Evolutionary conservation across 2,797 vertebrate species (phyloP), one percentile per base, ranked within the genome.

Genomic region (Dicrostonyx torquatus): DNA sequence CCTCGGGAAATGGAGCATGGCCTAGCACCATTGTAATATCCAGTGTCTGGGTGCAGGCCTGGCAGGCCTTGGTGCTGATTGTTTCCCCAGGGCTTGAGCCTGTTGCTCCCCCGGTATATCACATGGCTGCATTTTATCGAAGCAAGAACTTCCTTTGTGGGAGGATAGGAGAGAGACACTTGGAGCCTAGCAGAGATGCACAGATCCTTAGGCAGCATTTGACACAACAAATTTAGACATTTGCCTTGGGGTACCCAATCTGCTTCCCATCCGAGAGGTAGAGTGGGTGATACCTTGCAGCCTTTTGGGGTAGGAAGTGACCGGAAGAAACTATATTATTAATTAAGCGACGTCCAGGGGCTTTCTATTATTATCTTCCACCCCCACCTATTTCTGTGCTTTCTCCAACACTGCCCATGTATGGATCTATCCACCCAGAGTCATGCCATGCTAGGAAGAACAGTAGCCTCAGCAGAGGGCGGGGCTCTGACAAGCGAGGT

Each of bases 1-100:
- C 13, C 9, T 0, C 0, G 4, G 50, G n/a, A 48, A 22, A n/a
- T 13, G 0, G 8, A 40, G 11, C 17, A 5, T 29, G 12, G 77
- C 1, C 45, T n/a, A 26, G 29, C 55, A 12, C 53, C 9, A 6
- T 29, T 26, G 10, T 5, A 26, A 14, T 62, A 17, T n/a, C 17
- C 55, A 18, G 66, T 31, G 10, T 9, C 5, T 24, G 29, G 20
- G 14, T 37, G 22, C 5, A n/a, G 48, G 37, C 29, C 55, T n/a
- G 12, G 29, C 0, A 22, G 12, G 12, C 6, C 3, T 24, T 73
- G 55, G 37, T 31, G 11, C 40, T 31, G 53, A 14, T 26, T 10
- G 12, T 89, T 60, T 75, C 22, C 31, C 22, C 13, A 22, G 73
- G 73, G 34, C 60, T 64, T 5, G 10, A 31, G 87, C 34, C 31